phyloP scores from a whole-genome alignment of 1,140 invertebrate species.

The Gonatopus flavifemur region DNA sequence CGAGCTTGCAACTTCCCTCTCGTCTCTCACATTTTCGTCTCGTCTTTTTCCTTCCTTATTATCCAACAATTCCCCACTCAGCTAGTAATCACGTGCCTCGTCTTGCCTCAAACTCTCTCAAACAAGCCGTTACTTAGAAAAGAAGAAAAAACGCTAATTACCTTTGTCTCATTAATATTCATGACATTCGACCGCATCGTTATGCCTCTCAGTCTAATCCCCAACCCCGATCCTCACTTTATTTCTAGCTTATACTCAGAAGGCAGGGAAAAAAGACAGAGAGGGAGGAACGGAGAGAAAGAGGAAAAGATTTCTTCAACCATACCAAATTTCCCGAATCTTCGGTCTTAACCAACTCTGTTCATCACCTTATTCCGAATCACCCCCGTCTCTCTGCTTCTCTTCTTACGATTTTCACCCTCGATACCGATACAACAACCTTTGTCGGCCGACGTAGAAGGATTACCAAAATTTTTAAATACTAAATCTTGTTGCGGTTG shows the following conservation, averaged over 20 bases:
- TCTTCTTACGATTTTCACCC: slow-evolving; percentile 11
- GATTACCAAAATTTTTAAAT: slow-evolving; percentile 44
- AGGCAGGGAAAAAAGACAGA: too few relatives aligned
- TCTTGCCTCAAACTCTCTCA: slow-evolving; percentile 46
- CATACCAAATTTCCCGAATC: slow-evolving; percentile 26
- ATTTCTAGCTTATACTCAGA: too few relatives aligned
- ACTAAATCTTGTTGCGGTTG: slow-evolving; percentile 29
- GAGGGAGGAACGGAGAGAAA: too few relatives aligned
- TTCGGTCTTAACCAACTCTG: slow-evolving; percentile 35
- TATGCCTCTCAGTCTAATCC: slow-evolving; percentile 51
- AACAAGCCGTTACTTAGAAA: slow-evolving; percentile 55
- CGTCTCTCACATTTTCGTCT: slow-evolving; percentile 17
- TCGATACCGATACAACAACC: slow-evolving; percentile 29
- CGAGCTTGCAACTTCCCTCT: too few relatives aligned
- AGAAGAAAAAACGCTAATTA: slow-evolving; percentile 54
- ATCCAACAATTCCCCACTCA: too few relatives aligned
- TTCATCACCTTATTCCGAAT: too few relatives aligned
- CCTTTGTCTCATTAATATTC: slow-evolving; percentile 61
- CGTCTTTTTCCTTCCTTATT: slow-evolving; percentile 14
- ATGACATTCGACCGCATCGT: slow-evolving; percentile 57
- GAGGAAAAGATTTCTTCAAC: slow-evolving; percentile 9
- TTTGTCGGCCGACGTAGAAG: slow-evolving; percentile 30
- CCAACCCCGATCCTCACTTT: neutral
- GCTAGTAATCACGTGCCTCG: slow-evolving; percentile 54
- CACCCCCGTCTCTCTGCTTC: slow-evolving; percentile 2